Evolutionary conservation across 1,140 invertebrate species (phyloP).

Genomic region (Drosophila cardini): DNA sequence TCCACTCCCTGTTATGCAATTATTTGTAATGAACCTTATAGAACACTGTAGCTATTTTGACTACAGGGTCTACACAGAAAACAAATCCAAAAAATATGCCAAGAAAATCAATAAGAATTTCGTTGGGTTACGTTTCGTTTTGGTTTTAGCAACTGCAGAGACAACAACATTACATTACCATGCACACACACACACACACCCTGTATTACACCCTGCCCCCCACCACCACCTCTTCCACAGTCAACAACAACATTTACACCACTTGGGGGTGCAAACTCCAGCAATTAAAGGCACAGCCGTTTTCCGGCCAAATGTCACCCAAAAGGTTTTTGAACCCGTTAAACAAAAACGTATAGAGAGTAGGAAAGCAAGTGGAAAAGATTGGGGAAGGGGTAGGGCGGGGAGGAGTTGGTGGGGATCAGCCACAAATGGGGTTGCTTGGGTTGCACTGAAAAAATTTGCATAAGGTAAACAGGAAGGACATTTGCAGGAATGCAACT

Average conservation of each 20-base stretch:
- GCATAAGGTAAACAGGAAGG: slow-evolving; percentile 63
- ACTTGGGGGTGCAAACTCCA: slow-evolving; percentile 15
- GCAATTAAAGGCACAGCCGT: slow-evolving; percentile 67
- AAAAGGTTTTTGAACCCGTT: slow-evolving; percentile 75
- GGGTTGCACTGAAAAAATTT: slow-evolving; percentile 48
- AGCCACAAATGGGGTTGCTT: slow-evolving; percentile 33
- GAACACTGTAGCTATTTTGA: no score
- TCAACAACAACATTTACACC: neutral
- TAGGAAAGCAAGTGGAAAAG: no score
- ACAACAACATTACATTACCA: slow-evolving; percentile 24
- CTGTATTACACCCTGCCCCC: neutral
- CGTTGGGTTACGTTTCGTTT: slow-evolving; percentile 13
- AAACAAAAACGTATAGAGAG: neutral
- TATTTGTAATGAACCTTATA: no score
- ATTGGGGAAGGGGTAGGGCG: neutral
- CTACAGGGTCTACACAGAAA: neutral
- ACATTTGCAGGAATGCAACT: slow-evolving; percentile 8
- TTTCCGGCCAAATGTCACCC: slow-evolving; percentile 79
- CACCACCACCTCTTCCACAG: neutral
- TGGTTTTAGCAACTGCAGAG: slow-evolving; percentile 54
- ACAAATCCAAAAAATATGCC: slow-evolving; percentile 6
- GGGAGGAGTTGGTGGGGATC: neutral
- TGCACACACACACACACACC: neutral
- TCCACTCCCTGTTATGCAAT: no score
- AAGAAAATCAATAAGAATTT: slow-evolving; percentile 74